Percentiles rank a stretch among this genome's conserved stretches.
Evolutionary conservation across 2,113 vertebrate species (phyloP).

Genomic region (Baryphthengus martii): DNA sequence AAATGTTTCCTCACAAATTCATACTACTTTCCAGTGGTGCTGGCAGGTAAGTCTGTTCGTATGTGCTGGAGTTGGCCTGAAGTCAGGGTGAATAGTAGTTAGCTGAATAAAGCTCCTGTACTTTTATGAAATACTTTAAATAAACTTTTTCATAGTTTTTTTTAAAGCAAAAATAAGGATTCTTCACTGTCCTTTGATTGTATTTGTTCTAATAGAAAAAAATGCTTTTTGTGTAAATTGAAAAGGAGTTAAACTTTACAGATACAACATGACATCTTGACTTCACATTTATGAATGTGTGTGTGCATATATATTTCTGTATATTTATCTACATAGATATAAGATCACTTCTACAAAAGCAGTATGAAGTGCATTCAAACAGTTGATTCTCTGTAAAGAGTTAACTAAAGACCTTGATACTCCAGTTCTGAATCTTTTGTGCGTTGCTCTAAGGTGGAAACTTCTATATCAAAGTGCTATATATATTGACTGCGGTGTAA

Average conservation of each 20-base stretch:
- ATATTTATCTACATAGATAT: neutral
- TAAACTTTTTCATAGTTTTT: too few species aligned
- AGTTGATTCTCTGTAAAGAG: rapidly evolving
- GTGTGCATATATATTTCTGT: neutral
- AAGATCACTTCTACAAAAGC: neutral
- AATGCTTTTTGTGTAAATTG: neutral
- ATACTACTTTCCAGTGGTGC: neutral
- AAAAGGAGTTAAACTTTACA: neutral
- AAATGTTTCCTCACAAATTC: neutral
- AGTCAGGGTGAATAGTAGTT: neutral
- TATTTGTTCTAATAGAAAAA: neutral
- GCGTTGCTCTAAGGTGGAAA: neutral
- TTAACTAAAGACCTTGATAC: neutral
- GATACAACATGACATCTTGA: neutral
- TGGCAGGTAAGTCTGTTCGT: neutral
- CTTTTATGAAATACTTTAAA: neutral
- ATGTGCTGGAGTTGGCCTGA: neutral
- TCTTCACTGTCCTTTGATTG: neutral
- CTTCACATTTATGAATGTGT: neutral
- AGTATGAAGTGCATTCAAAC: neutral
- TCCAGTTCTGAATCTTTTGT: neutral
- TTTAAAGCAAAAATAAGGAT: too few species aligned
- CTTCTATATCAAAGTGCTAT: neutral
- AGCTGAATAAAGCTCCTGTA: neutral
- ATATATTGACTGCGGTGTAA: neutral